Base-by-base conservation (phyloP, 2,888 invertebrate genomes). In the Rotaria macrura region DNA sequence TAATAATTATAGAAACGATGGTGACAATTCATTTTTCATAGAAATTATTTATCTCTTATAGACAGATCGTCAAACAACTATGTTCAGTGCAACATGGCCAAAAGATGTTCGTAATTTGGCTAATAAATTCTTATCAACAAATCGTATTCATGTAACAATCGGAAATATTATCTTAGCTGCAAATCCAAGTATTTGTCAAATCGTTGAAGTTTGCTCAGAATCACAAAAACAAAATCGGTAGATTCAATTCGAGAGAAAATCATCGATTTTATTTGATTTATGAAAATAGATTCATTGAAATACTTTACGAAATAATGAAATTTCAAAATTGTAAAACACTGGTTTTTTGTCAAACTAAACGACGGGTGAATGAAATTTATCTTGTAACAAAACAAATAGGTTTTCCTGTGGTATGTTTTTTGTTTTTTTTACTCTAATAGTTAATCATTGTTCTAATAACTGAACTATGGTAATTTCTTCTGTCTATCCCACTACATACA, bases 21-120 rank as follows among this genome's bases (percentile, higher is more conserved):
- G n/a, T n/a, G n/a, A n/a, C n/a, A n/a, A n/a, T n/a, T n/a, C n/a
- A n/a, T 65, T 6, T 20, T 20, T 17, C 1, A 29, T 34, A 34
- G 7, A 20, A 29, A 65, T 97, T 88, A 95, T 95, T 91, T 96
- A 96, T 90, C 47, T 47, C 47, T 95, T 97, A 89, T 93, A 96
- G 91, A 95, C 96, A 74, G 94, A 97, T 91, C 92, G 96, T 87
- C 96, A 97, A 91, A 95, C 95, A 0, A 93, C 98, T 72, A 99
- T 99, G 99, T 99, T 97, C 96, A 97, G 97, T 65, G 99, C 99
- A 0, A 99, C 99, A 0, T 99, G 99, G 99, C 99, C 99, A 0
- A 97, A 96, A 89, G 99, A 99, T 92, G 98, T 97, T 4, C 94
- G 95, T 88, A 94, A 94, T 88, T 92, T 99, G 86, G 99, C 99